Conservation (phyloP, 2,113 vertebrate genomes). For the Pelusios castaneus region DNA sequence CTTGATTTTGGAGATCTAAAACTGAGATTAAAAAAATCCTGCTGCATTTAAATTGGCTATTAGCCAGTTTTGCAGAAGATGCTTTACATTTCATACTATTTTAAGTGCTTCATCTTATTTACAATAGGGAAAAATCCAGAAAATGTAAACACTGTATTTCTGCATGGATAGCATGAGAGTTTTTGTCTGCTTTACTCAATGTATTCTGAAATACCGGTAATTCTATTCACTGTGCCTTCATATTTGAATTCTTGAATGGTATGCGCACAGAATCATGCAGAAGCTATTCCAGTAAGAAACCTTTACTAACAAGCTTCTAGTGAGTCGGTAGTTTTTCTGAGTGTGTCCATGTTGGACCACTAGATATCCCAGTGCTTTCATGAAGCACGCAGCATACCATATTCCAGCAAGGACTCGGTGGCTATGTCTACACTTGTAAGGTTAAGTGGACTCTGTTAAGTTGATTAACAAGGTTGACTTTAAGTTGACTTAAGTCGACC, state of each 20-base stretch:
- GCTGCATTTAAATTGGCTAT: neutral
- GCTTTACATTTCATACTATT: neutral
- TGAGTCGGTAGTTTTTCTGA: neutral
- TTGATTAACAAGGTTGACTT: too few relatives aligned
- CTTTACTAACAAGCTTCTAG: neutral
- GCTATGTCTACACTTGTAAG: too few relatives aligned
- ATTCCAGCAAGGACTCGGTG: neutral
- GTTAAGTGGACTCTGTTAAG: too few relatives aligned
- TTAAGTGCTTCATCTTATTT: neutral
- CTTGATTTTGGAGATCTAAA: neutral
- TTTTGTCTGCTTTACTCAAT: neutral
- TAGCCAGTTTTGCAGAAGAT: neutral
- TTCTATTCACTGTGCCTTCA: neutral
- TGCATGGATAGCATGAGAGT: accelerated
- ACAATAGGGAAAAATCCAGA: neutral
- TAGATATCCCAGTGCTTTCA: neutral
- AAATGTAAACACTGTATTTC: neutral
- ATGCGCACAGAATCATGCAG: neutral
- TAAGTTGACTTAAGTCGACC: too few relatives aligned
- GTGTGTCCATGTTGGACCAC: neutral
- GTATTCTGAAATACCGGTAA: neutral
- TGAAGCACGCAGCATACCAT: neutral
- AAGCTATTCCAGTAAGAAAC: neutral
- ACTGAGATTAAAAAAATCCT: neutral
- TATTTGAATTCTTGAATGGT: neutral